Percentiles rank a stretch among this genome's conserved stretches.
Evolutionary conservation across 2,888 invertebrate species (phyloP).

Genomic region (Sesia bembeciformis): DNA sequence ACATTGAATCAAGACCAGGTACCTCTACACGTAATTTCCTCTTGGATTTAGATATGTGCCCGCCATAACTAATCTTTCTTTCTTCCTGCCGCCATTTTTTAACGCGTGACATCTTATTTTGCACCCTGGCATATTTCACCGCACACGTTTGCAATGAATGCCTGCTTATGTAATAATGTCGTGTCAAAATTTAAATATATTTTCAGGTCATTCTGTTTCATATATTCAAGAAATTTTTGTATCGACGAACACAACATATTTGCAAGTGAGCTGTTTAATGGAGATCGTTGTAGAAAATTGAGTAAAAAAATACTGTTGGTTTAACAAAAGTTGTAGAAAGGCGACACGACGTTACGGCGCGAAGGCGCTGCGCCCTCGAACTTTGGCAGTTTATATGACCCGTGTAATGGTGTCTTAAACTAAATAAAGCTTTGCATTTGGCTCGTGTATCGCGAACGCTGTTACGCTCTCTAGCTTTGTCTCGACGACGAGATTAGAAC

Average conservation of each 20-base stretch:
- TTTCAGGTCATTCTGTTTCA: too few relatives aligned
- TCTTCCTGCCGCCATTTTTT: constrained; percentile 34
- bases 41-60: neutral
- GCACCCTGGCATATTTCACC: constrained; percentile 33
- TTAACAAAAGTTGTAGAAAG: constrained; percentile 27
- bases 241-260: neutral
- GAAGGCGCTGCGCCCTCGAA: constrained; percentile 43
- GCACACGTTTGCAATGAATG: constrained; percentile 24
- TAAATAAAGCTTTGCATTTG: constrained; percentile 70
- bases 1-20: too few relatives aligned
- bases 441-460: constrained; percentile 40
- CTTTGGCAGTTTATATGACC: constrained; percentile 73
- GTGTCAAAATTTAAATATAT: constrained; percentile 13
- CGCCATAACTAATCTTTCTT: constrained; percentile 38
- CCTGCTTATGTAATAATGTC: constrained; percentile 19
- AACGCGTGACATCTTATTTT: constrained; percentile 50
- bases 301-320: constrained; percentile 39
- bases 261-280: constrained; percentile 18
- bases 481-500: constrained; percentile 48
- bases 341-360: constrained; percentile 1
- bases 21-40: neutral
- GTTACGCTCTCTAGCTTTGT: constrained; percentile 50
- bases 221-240: too few relatives aligned
- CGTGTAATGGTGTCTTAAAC: constrained; percentile 71
- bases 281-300: constrained; percentile 31